Base-by-base conservation (phyloP, 2,797 vertebrate species). In the Sandelia bainsii region DNA sequence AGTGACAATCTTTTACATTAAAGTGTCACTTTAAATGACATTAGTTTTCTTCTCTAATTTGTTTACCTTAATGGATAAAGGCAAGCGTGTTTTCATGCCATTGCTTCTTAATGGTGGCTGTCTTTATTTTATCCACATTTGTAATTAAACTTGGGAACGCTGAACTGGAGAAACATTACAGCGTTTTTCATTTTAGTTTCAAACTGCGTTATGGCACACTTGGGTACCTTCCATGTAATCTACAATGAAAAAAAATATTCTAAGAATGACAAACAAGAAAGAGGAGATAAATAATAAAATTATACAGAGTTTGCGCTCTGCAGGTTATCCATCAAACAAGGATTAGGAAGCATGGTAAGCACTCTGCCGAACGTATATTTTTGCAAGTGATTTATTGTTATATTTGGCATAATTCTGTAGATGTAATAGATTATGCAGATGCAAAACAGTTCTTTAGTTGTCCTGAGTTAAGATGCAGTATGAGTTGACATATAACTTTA, bases 131-230 rank as follows among this genome's bases (percentile, higher is more conserved):
- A 82, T 45, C 57, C 75, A 72, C 70, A 65, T 68, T 69, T 79
- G 72, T 74, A 79, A 87, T 83, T 89, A 74, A 77, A 88, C 61
- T 76, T 19, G 9, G 86, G 72, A 68, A 81, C 34, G n/a, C 75
- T 49, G 37, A 80, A 72, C 39, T 56, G 63, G 50, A 59, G 65
- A 62, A 63, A 83, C 74, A 71, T 77, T 79, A 73, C 39, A 23
- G 40, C 59, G 9, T 65, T 79, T 74, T 66, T 40, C 42, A 75
- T 25, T 84, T 88, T 75, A 56, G 63, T 40, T 64, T 12, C 4
- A 40, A 77, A 56, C 63, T 74, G 62, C 64, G 77, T 81, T 74
- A 76, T 34, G 48, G 52, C 63, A 66, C 66, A 65, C 68, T 75
- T 14, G 67, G 76, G 44, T 40, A 20, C 37, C 25, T 74, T 79